These are phyloP conservation scores for Eilema caniola DNA, from an alignment of 2,888 invertebrate genomes.

Conservation along the genomic window DNA sequence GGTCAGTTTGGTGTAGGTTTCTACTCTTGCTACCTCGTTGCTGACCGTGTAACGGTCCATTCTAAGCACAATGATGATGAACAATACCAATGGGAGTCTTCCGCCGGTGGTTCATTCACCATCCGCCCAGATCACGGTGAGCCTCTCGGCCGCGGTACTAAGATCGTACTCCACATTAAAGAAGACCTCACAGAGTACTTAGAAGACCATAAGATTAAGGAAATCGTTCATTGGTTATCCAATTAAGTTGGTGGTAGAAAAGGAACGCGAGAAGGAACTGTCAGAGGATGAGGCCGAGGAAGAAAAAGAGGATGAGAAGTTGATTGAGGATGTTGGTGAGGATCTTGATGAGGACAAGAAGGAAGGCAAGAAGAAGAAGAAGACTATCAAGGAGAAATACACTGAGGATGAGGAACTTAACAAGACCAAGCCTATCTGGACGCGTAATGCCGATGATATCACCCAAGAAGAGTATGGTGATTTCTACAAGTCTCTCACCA, in stretches of 20 bases:
- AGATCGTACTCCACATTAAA: slow-evolving; percentile 97
- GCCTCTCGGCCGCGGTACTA: slow-evolving; percentile 97
- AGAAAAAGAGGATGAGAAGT: slow-evolving; percentile 90
- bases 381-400: slow-evolving; percentile 99
- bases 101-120: slow-evolving; percentile 99
- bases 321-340: slow-evolving; percentile 91
- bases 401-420: slow-evolving; percentile 99
- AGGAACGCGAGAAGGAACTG: slow-evolving; percentile 98
- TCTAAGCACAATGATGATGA: slow-evolving; percentile 99
- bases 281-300: slow-evolving; percentile 97
- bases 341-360: slow-evolving; percentile 91
- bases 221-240: slow-evolving; percentile 99
- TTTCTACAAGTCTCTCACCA: slow-evolving; percentile 98
- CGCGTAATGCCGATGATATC: slow-evolving; percentile 98
- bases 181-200: slow-evolving; percentile 98
- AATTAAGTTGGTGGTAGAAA: slow-evolving; percentile 97
- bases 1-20: slow-evolving; percentile 99
- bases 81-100: slow-evolving; percentile 99
- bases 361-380: slow-evolving; percentile 93
- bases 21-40: slow-evolving; percentile 99
- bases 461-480: slow-evolving; percentile 98
- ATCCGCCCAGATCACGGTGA: slow-evolving; percentile 92
- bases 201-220: slow-evolving; percentile 98
- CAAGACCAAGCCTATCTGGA: slow-evolving; percentile 99
- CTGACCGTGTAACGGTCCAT: slow-evolving; percentile 96